phyloP scores from a whole-genome alignment of 92 coral and sea anemone species.

The Palythoa caribaeorum region DNA sequence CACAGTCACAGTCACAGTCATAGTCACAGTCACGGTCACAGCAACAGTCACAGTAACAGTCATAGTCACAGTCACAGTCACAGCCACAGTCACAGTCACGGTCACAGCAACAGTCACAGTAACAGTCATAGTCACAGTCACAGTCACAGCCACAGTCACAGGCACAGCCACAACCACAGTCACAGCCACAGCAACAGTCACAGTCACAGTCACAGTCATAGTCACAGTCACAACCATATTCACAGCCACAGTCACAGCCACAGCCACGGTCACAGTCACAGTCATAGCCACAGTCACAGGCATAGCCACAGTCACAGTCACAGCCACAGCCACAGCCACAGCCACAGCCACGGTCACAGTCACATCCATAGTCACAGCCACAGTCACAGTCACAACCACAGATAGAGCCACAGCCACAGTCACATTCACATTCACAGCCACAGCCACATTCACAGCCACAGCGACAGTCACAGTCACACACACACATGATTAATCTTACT shows the following conservation, averaged over 20 bases:
- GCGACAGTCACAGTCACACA: neutral
- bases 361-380: neutral
- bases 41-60: neutral
- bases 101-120: neutral
- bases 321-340: too few species aligned
- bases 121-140: neutral
- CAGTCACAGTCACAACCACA: neutral
- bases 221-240: neutral
- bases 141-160: neutral
- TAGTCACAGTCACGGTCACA: neutral
- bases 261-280: neutral
- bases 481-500: constrained; percentile 51
- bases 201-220: neutral
- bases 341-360: neutral
- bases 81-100: too few species aligned
- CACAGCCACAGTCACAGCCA: neutral
- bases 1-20: neutral
- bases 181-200: neutral
- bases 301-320: neutral
- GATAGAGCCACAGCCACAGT: neutral
- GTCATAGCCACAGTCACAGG: neutral
- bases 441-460: neutral
- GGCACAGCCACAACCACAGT: neutral
- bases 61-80: too few species aligned
- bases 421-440: too few species aligned